Conservation (phyloP, 2,113 vertebrate species). For the Ancistrus triradiatus region DNA sequence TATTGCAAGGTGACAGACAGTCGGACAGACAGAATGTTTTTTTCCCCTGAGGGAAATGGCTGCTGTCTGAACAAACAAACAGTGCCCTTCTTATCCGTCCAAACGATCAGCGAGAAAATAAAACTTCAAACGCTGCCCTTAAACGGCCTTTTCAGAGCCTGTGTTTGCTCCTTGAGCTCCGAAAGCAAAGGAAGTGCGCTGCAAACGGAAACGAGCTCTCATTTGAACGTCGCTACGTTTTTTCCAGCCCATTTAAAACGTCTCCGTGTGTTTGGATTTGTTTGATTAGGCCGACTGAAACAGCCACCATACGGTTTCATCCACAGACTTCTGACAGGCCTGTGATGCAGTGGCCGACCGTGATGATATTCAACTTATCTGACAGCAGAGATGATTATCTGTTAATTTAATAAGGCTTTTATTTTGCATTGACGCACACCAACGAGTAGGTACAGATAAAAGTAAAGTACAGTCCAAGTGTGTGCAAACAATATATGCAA, state of each 20-base stretch:
- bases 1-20: conserved; percentile 31
- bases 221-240: neutral
- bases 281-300: conserved; percentile 7
- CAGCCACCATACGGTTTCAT: neutral
- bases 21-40: conserved; percentile 50
- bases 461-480: too few relatives aligned
- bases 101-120: conserved; percentile 46
- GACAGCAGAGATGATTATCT: too few relatives aligned
- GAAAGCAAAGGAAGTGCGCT: conserved; percentile 21
- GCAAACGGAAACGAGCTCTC: conserved; percentile 16
- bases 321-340: neutral
- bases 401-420: too few relatives aligned
- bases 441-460: too few relatives aligned
- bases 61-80: conserved; percentile 63
- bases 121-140: conserved; percentile 48
- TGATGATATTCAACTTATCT: too few relatives aligned
- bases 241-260: conserved; percentile 38
- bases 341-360: neutral
- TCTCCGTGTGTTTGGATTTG: conserved; percentile 29
- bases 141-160: conserved; percentile 15
- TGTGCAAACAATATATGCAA: too few relatives aligned
- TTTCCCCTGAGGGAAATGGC: conserved; percentile 52
- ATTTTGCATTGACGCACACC: too few relatives aligned
- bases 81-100: conserved; percentile 52
- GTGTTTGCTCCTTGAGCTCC: conserved; percentile 33